Evolutionary conservation across 1,140 invertebrate species (phyloP), one percentile per base, ranked within the genome.

Genomic region (Heliconius congener): DNA sequence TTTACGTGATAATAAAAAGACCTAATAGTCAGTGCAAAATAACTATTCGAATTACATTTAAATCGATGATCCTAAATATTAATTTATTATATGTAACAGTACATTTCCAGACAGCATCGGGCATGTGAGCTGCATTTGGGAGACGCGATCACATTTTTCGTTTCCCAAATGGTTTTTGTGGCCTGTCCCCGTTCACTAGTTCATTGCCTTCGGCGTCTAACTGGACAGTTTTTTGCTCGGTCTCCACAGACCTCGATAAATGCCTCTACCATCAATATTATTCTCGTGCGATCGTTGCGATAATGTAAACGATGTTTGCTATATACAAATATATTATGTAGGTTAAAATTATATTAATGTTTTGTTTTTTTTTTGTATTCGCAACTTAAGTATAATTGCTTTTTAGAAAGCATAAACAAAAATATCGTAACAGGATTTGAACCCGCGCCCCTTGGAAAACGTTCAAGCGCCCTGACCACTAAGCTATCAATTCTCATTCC

Each of bases 201-300:
- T 92, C 91, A 85, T 91, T 90, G 91, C 86, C 91, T 87, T 83
- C 83, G 85, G 85, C 90, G 84, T 90, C 83, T 93, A 93, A 93
- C 92, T 92, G 91, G 86, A 91, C 87, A 85, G 83, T 91, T 93
- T 93, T 93, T 93, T 93, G 76, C 79, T 77, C 60, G 71, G 50
- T 57, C 71, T 60, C 13, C 9, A n/a, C 70, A 81, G 75, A 81
- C 79, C 79, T 81, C 79, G 23, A 81, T 81, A 74, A 42, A 39
- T 72, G 30, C 71, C 71, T 39, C 71, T 72, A 72, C 71, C 23
- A 72, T 72, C 23, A 72, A 72, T 39, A 72, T 72, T 39, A 72
- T 72, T 72, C 60, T 66, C 60, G n/a, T 66, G 30, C 11, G 23
- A 37, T 72, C 18, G 8, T 19, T 19, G 37, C 19, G 19, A 72